Evolutionary conservation across 1,140 invertebrate genomes (phyloP).

Genomic region (Maconellicoccus hirsutus): DNA sequence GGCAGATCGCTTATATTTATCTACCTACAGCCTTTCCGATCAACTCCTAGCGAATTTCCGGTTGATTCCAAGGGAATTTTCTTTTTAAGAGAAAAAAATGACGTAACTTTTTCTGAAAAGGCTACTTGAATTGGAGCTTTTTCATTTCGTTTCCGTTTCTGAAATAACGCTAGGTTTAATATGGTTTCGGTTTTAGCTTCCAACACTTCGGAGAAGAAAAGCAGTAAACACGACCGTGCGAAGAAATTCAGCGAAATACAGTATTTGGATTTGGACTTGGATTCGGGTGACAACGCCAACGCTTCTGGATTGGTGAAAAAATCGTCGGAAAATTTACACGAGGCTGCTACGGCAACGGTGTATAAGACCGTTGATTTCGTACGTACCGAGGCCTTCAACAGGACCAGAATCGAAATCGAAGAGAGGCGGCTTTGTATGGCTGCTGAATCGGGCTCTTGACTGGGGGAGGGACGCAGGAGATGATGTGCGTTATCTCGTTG

Average conservation of each 20-base stretch:
- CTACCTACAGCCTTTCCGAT: no score
- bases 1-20: no score
- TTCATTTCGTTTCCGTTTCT: no score
- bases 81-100: no score
- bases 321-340: conserved; percentile 18
- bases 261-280: conserved; percentile 63
- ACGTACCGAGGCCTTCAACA: conserved; percentile 81
- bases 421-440: conserved; percentile 35
- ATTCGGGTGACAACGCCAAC: conserved; percentile 32
- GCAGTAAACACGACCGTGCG: conserved; percentile 22
- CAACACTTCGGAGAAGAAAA: no score
- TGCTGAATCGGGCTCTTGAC: neutral
- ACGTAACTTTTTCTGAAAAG: no score
- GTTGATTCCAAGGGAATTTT: no score
- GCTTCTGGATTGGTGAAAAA: neutral
- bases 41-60: no score
- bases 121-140: no score
- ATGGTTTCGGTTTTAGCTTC: conserved; percentile 23
- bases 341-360: conserved; percentile 41
- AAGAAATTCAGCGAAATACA: conserved; percentile 41
- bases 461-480: no score
- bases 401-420: conserved; percentile 69
- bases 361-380: conserved; percentile 85
- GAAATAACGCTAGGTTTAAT: no score
- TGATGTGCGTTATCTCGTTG: no score